Conservation (phyloP, 2,888 invertebrate genomes). For the Cremastobaeus sp. region DNA sequence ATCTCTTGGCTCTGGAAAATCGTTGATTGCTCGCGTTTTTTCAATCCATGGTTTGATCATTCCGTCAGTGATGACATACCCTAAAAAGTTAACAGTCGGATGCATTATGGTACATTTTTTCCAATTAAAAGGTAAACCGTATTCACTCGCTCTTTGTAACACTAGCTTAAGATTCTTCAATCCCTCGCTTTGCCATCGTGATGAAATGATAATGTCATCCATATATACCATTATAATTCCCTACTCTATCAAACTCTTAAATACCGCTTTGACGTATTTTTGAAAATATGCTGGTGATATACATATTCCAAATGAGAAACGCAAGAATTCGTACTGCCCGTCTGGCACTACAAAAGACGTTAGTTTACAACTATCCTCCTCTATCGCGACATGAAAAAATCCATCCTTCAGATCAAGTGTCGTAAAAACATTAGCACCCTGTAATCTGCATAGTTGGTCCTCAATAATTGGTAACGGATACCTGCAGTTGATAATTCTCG, state of each 20-base stretch:
- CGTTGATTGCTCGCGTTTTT: slow-evolving; percentile 47
- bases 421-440: neutral
- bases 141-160: neutral
- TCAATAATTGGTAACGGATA: slow-evolving; percentile 1
- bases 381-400: neutral
- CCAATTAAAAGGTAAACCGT: slow-evolving; percentile 8
- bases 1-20: slow-evolving; percentile 37
- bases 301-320: slow-evolving; percentile 1
- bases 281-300: slow-evolving; percentile 1
- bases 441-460: neutral
- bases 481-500: neutral
- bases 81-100: slow-evolving; percentile 35
- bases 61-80: slow-evolving; percentile 20
- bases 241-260: neutral
- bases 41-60: slow-evolving; percentile 29
- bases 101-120: slow-evolving; percentile 13
- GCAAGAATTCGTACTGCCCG: neutral
- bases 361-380: neutral
- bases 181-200: neutral
- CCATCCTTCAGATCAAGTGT: neutral
- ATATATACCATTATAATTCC: slow-evolving; percentile 1
- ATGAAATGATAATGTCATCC: slow-evolving; percentile 2
- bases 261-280: neutral
- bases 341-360: neutral
- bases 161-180: neutral